A percentile compares a stretch with the other conserved stretches of the same genome.
phyloP scores from a whole-genome alignment of 2,797 vertebrate species.

The Pantherophis alleghaniensis region DNA sequence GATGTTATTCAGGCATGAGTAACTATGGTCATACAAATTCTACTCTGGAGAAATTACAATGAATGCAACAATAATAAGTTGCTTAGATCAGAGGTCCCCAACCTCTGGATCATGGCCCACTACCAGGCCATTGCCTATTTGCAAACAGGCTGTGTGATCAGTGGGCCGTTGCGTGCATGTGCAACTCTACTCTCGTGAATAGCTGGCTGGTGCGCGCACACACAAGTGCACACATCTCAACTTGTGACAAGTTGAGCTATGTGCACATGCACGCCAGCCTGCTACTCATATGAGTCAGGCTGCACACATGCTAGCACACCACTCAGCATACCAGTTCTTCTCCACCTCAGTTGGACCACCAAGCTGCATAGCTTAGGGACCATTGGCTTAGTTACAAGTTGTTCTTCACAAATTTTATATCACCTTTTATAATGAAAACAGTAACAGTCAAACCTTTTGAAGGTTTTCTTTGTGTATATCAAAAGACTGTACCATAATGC shows the following conservation, averaged over 20 bases:
- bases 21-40: not conserved
- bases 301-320: no score
- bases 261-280: not conserved
- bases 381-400: not conserved
- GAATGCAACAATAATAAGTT: not conserved
- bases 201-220: not conserved
- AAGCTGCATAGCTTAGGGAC: not conserved
- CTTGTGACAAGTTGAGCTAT: not conserved
- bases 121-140: not conserved
- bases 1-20: not conserved
- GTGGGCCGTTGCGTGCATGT: accelerated
- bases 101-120: not conserved
- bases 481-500: not conserved
- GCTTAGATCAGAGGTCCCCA: not conserved
- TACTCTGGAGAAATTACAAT: not conserved
- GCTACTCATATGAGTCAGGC: no score
- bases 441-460: not conserved
- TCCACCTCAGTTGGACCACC: not conserved
- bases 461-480: not conserved
- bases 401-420: not conserved
- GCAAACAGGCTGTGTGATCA: not conserved
- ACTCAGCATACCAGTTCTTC: not conserved
- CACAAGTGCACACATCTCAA: not conserved
- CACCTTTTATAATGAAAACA: not conserved
- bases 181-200: not conserved